Evolutionary conservation across 2,888 invertebrate species (phyloP).

Genomic region (Parnassius orleans): DNA sequence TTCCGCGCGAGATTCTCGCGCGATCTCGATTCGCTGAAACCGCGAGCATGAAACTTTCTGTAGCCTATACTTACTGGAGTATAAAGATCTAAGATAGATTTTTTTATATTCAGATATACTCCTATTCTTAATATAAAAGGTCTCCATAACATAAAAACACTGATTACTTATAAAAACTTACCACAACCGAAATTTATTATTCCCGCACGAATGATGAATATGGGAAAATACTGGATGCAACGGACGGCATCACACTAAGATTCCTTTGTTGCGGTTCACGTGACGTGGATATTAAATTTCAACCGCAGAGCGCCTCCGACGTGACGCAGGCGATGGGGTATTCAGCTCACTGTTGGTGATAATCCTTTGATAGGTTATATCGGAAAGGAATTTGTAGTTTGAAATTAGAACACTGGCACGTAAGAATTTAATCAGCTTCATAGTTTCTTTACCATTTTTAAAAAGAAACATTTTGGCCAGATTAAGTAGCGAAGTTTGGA

Average conservation of each 20-base stretch:
- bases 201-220: constrained; percentile 20
- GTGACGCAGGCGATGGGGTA: constrained; percentile 4
- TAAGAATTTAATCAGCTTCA: constrained; percentile 6
- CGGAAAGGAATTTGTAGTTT: constrained; percentile 10
- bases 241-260: constrained; percentile 20
- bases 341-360: constrained; percentile 1
- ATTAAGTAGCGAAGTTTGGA: no score
- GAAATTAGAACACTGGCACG: constrained; percentile 8
- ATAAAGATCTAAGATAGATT: no score
- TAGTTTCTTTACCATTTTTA: no score
- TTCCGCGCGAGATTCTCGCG: no score
- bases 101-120: no score
- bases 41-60: no score
- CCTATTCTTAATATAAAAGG: no score
- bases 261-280: constrained; percentile 26
- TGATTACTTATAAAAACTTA: constrained; percentile 8
- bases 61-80: no score
- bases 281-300: constrained; percentile 28
- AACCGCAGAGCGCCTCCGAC: constrained; percentile 16
- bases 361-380: constrained; percentile 15
- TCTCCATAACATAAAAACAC: no score
- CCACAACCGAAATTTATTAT: constrained; percentile 6
- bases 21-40: no score
- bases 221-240: constrained; percentile 25
- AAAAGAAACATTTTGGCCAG: no score